Evolutionary conservation across 1,140 invertebrate species (phyloP), one percentile per base, ranked within the genome.

Genomic region (Drosophila pandora): DNA sequence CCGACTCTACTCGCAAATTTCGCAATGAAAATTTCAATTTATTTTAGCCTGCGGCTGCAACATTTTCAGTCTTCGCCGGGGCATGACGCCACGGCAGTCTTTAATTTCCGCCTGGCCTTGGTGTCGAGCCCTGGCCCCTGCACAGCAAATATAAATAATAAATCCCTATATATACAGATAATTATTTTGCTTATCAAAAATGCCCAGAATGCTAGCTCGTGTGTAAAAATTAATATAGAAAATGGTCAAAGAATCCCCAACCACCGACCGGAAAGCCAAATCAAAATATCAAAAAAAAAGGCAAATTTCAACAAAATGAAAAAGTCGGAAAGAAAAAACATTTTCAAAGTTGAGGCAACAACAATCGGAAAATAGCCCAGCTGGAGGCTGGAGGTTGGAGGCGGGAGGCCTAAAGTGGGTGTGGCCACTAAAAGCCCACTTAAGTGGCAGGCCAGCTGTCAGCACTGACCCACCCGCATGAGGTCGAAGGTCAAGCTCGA

Each of bases 21-120:
- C 63, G 60, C 63, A 78, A 82, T 87, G 76, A 88, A 87, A 83
- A 88, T 84, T 87, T 87, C 83, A 88, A 87, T 87, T 88, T 87
- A 83, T 73, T 76, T 74, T 83, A 43, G 83, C 83, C 83, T 71
- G 67, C 39, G 83, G 83, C 83, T 84, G 48, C 58, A 76, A 17
- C 60, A 67, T 77, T 63, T 72, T 53, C 79, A 63, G 68, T 63
- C 71, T 67, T 68, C 50, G 49, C 39, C 28, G 59, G 53, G 76
- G 53, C 39, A 28, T 39, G 59, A 12, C 9, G 41, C 23, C 53
- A 56, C 60, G 39, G 64, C 64, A 69, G 76, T 88, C 79, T 88
- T 79, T 88, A 88, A 88, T 88, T 88, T 88, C 83, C 83, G 83
- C 68, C 63, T 34, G 50, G 22, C 45, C 23, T 34, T 43, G 43